Conservation (phyloP, 2,113 vertebrate genomes). For the Alosa alosa region DNA sequence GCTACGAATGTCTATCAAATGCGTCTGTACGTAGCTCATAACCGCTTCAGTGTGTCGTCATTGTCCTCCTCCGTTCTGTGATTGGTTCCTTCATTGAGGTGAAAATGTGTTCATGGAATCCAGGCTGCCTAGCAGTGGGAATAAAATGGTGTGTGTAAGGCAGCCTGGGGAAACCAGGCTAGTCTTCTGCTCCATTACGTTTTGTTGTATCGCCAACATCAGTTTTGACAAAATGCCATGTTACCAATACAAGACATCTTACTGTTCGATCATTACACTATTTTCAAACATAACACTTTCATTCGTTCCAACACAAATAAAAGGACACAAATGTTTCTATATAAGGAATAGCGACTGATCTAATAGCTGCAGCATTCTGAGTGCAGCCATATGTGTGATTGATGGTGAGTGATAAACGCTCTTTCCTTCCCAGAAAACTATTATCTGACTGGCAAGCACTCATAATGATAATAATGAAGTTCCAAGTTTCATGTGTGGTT, state of each 20-base stretch:
- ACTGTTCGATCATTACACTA: neutral
- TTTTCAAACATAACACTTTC: neutral
- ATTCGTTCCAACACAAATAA: neutral
- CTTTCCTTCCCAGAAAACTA: neutral
- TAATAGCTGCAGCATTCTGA: neutral
- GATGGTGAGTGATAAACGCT: neutral
- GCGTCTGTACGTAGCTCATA: too few relatives aligned
- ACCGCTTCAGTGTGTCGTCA: too few relatives aligned
- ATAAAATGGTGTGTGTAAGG: too few relatives aligned
- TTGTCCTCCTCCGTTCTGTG: too few relatives aligned
- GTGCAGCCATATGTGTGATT: neutral
- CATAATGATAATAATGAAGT: neutral
- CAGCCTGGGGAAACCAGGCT: too few relatives aligned
- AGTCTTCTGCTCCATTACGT: neutral
- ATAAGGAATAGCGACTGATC: neutral
- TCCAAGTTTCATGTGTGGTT: neutral
- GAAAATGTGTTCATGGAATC: too few relatives aligned
- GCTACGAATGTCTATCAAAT: too few relatives aligned
- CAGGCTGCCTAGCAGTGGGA: too few relatives aligned
- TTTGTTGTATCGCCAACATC: neutral
- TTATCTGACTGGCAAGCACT: neutral
- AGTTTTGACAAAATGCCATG: neutral
- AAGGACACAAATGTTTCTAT: neutral
- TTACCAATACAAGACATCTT: neutral
- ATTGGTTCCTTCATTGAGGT: too few relatives aligned